These are phyloP conservation scores for Steinernema khuongi DNA, from an alignment of 1,140 invertebrate genomes.

Conservation along the genomic window DNA sequence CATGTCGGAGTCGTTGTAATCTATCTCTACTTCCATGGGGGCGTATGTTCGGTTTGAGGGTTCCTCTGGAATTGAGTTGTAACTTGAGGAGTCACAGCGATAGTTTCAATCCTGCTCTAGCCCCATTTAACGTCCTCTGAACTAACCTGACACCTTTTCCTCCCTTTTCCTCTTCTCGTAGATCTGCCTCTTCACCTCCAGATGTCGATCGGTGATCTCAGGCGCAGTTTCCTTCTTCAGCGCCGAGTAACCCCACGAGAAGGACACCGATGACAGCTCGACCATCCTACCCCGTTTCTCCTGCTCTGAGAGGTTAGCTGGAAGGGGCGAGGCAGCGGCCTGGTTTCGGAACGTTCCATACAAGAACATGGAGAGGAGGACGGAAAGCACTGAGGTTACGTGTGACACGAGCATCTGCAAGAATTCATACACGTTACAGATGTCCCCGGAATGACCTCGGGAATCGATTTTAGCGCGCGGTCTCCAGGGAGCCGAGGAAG, in stretches of 20 bases:
- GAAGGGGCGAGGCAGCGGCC: not conserved
- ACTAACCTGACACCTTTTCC: not conserved
- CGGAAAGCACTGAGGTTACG: slow-evolving; percentile 11
- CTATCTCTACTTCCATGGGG: not conserved
- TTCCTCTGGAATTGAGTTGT: not conserved
- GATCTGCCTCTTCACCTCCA: not conserved
- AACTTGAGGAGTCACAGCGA: too few relatives aligned
- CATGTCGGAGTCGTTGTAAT: not conserved
- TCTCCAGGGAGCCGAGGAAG: not conserved
- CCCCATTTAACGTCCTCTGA: too few relatives aligned
- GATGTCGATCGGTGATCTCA: not conserved
- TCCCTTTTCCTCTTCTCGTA: not conserved
- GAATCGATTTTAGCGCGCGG: not conserved
- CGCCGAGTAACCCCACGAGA: slow-evolving; percentile 3
- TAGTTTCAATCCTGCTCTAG: too few relatives aligned
- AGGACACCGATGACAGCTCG: not conserved
- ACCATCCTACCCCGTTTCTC: not conserved
- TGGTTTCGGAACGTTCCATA: not conserved
- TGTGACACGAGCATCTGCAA: slow-evolving; percentile 5
- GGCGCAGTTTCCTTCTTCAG: not conserved
- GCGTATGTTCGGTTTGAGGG: not conserved
- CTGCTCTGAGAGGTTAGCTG: not conserved
- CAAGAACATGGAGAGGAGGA: not conserved
- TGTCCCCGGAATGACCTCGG: not conserved
- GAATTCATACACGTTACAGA: too few relatives aligned